Conservation (phyloP, 1,140 invertebrate species). For the Panagrolaimus sp. region DNA sequence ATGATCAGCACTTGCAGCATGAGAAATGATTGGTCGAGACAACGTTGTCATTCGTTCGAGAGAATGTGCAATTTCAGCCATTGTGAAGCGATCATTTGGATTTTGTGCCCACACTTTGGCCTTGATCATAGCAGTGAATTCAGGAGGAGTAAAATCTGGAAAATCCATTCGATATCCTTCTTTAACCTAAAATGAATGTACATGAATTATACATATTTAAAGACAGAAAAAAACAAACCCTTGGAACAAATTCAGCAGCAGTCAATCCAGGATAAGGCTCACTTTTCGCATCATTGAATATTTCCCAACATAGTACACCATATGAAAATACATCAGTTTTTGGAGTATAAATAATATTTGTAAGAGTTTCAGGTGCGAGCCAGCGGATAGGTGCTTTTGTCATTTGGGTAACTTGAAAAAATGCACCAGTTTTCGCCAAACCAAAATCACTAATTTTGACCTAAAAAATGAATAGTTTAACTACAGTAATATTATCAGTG, state of each 20-base stretch:
- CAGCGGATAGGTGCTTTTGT: conserved; percentile 95
- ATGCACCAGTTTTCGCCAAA: conserved; percentile 77
- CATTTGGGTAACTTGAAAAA: conserved; percentile 61
- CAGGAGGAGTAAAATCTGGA: not conserved
- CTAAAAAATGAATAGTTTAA: conserved; percentile 62
- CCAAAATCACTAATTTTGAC: conserved; percentile 96
- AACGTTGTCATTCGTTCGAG: conserved; percentile 5
- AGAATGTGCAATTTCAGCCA: conserved; percentile 8
- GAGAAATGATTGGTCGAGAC: not conserved
- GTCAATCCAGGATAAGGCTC: conserved; percentile 11
- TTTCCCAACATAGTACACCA: conserved; percentile 96
- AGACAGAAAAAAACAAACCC: not conserved
- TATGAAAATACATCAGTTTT: conserved; percentile 99
- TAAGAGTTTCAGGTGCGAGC: conserved; percentile 95
- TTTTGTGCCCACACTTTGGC: not conserved
- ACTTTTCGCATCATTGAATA: conserved; percentile 67
- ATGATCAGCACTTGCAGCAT: no score
- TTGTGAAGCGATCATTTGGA: not conserved
- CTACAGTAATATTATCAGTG: not conserved
- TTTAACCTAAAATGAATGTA: conserved; percentile 2
- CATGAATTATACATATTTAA: not conserved
- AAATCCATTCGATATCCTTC: conserved; percentile 12
- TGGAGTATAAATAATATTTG: conserved; percentile 91
- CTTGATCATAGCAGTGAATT: conserved; percentile 4
- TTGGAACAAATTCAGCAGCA: not conserved